Percentiles rank a stretch among this genome's conserved stretches.
Conservation (phyloP, 1,140 invertebrate species). For the Diploscapter pachys region DNA sequence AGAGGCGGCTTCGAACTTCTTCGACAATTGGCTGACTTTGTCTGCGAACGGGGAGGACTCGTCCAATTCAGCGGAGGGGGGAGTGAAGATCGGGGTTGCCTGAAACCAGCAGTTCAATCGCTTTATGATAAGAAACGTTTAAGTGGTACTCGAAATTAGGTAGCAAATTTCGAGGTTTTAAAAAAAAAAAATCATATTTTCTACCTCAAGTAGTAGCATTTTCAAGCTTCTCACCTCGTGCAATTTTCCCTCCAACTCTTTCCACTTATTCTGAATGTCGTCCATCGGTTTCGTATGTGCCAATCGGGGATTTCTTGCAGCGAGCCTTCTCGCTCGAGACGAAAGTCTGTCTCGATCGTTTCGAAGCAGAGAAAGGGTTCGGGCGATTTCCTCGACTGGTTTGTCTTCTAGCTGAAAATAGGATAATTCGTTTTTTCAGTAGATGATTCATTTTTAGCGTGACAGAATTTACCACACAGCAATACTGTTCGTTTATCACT, state of each 20-base stretch:
- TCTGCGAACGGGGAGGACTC: conserved; percentile 19
- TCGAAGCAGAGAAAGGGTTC: conserved; percentile 20
- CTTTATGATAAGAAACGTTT: too few relatives aligned
- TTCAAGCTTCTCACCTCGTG: neutral
- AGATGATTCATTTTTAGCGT: too few relatives aligned
- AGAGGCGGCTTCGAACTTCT: conserved; percentile 32
- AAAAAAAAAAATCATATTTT: too few relatives aligned
- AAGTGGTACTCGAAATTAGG: too few relatives aligned
- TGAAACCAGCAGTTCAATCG: too few relatives aligned
- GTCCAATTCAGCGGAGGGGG: conserved; percentile 1
- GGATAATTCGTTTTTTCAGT: too few relatives aligned
- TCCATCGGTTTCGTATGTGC: conserved; percentile 14
- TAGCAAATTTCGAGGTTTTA: too few relatives aligned
- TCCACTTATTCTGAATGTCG: conserved; percentile 20
- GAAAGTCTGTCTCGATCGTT: conserved; percentile 19
- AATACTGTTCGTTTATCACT: too few relatives aligned
- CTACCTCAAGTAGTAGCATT: too few relatives aligned
- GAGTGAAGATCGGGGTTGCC: too few relatives aligned
- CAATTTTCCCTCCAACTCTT: conserved; percentile 25
- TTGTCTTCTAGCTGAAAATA: conserved; percentile 3
- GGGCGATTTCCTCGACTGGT: conserved; percentile 14
- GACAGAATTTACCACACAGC: too few relatives aligned
- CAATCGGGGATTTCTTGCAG: conserved; percentile 23
- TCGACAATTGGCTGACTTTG: conserved; percentile 33
- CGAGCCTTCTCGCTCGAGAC: conserved; percentile 14